Base-by-base conservation (phyloP, 2,113 vertebrate genomes). In the Haemorhous mexicanus region DNA sequence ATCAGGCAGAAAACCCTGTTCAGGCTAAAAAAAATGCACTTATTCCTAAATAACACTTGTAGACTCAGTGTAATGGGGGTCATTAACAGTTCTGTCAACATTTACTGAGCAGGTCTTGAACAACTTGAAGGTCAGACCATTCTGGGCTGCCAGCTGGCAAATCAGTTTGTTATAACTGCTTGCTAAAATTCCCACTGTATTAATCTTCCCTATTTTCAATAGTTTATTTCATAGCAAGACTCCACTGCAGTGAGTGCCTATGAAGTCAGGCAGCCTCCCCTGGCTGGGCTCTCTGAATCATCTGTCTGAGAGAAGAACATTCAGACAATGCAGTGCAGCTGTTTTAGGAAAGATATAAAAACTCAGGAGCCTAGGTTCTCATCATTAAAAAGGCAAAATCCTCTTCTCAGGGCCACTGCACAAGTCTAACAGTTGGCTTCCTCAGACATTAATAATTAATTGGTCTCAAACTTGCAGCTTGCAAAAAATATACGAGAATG, bases 31-130 rank as follows among this genome's bases (percentile, higher is more conserved):
- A 53, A 61, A 70, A 81, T 1, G 37, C 28, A 44, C 11, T 64
- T 76, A 44, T 58, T 79, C 46, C n/a, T 43, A 49, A 88, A 26
- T 15, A 76, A 59, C 1, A 1, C 44, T 59, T 41, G 61, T 49
- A 53, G 39, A 64, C 24, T 56, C 59, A 16, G 26, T 53, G 73
- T 72, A 72, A 77, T 16, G 32, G 46, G 23, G 44, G 24, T 35
- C 72, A 77, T 80, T 74, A 92, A 80, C 46, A 88, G 44, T 76
- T 93, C 90, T 84, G 76, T 52, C 85, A 93, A 64, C 68, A 56
- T 81, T 52, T 70, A 84, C 56, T 44, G 33, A 66, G 52, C 43
- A 67, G 56, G 19, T 72, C 73, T 27, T 49, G 63, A 74, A 72
- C 33, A 75, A 81, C 19, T 4, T 62, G 73, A 95, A 93, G 68